Conservation (phyloP, 2,797 vertebrate species). For the Heliangelus exortis region DNA sequence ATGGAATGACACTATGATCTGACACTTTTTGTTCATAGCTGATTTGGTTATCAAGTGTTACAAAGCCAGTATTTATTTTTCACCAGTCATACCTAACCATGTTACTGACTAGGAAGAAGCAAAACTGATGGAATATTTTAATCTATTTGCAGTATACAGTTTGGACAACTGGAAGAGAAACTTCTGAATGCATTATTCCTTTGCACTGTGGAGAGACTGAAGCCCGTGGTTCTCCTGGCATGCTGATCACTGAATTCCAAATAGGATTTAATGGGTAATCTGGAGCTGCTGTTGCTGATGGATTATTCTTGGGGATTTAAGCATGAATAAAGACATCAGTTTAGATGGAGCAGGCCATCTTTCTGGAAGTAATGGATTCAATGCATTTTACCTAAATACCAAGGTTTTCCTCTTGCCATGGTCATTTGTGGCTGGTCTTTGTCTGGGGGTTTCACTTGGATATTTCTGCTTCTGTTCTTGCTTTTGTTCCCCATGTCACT, state of each 20-base stretch:
- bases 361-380: not conserved
- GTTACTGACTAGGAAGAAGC: not conserved
- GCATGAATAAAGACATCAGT: slow-evolving; percentile 27
- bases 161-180: not conserved
- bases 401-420: not conserved
- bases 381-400: not conserved
- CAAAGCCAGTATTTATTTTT: not conserved
- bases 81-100: not conserved
- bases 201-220: not conserved
- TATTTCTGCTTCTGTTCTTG: not conserved
- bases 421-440: not conserved
- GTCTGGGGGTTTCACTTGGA: not conserved
- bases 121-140: not conserved
- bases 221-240: not conserved
- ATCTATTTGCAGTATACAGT: not conserved
- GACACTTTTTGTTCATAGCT: not conserved
- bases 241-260: slow-evolving; percentile 47
- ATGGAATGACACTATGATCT: not conserved
- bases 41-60: not conserved
- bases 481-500: not conserved
- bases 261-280: slow-evolving; percentile 49
- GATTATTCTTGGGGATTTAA: slow-evolving; percentile 55
- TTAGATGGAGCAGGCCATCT: not conserved
- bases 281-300: slow-evolving; percentile 26
- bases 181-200: not conserved